Base-by-base conservation (phyloP, 2,888 invertebrate genomes). In the Caenorhabditis sulstoni region DNA sequence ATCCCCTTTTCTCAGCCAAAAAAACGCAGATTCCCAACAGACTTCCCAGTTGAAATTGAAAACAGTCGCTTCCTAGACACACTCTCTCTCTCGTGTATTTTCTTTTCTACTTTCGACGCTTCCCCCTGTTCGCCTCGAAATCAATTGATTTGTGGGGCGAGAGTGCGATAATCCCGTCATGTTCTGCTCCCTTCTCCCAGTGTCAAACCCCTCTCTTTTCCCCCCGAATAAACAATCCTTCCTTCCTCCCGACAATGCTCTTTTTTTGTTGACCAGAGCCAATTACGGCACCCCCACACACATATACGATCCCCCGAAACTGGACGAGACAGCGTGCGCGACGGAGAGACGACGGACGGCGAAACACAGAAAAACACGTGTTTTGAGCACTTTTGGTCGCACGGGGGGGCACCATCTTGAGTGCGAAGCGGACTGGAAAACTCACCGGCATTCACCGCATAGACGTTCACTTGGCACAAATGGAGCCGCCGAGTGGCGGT, bases 401-500 rank as follows among this genome's bases (percentile, higher is more conserved):
- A 55, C 29, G 29, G 29, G 4, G 29, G 29, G 4, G 29, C 29
- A 7, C 3, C 57, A 64, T 57, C 57, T 62, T 62, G 71, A 71
- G 47, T 20, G 22, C 1, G 11, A 35, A 18, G 57, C 47, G 22
- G 53, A 44, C 35, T 37, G 41, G 52, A 59, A 53, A 3, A 58
- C 83, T 64, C 20, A 86, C 87, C 85, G 47, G 87, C 87, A 79
- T 87, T 81, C 14, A 84, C 78, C 9, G 87, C 86, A 76, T 83
- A 87, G 29, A 84, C 83, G 41, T 83, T 81, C 8, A 82, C 74
- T 37, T 84, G 79, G 68, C 87, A 87, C 16, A 87, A 59, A 50
- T 87, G 86, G 12, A 87, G 81, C 9, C 85, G 75, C 5, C 65
- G 68, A 12, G 74, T 74, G 20, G 85, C 81, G 1, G 77, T 78